Conservation (phyloP, 1,140 invertebrate species). For the Leptoteleia sp. region DNA sequence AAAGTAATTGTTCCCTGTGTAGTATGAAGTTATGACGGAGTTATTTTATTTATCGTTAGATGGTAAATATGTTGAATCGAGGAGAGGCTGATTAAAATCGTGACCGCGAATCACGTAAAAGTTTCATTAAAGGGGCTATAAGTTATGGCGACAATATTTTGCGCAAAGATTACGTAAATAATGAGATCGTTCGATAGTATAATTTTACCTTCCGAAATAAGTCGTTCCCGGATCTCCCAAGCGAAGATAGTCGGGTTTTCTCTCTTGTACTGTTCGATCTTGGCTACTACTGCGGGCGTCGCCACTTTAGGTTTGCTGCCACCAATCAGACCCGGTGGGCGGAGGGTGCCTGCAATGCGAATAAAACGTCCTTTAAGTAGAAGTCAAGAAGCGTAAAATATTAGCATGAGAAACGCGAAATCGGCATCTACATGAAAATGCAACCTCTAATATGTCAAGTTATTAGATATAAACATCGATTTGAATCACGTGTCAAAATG, state of each 20-base stretch:
- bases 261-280: conserved; percentile 97
- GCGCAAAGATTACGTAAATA: conserved; percentile 33
- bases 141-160: conserved; percentile 22
- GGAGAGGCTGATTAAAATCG: background rate
- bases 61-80: too few relatives aligned
- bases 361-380: conserved; percentile 67
- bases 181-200: conserved; percentile 34
- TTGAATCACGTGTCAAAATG: background rate
- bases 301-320: conserved; percentile 99
- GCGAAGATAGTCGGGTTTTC: conserved; percentile 99
- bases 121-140: conserved; percentile 5
- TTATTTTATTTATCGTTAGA: too few relatives aligned
- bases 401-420: conserved; percentile 62
- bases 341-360: conserved; percentile 89
- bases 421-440: conserved; percentile 53
- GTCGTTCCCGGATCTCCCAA: conserved; percentile 96
- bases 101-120: background rate
- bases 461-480: conserved; percentile 27
- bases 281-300: conserved; percentile 96
- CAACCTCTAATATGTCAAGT: conserved; percentile 13
- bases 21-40: too few relatives aligned
- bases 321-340: conserved; percentile 97
- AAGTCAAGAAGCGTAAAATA: conserved; percentile 67
- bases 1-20: too few relatives aligned
- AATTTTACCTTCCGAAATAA: conserved; percentile 94